Evolutionary conservation across 2,797 vertebrate genomes (phyloP).

Genomic region (Buphagus erythrorhynchus): DNA sequence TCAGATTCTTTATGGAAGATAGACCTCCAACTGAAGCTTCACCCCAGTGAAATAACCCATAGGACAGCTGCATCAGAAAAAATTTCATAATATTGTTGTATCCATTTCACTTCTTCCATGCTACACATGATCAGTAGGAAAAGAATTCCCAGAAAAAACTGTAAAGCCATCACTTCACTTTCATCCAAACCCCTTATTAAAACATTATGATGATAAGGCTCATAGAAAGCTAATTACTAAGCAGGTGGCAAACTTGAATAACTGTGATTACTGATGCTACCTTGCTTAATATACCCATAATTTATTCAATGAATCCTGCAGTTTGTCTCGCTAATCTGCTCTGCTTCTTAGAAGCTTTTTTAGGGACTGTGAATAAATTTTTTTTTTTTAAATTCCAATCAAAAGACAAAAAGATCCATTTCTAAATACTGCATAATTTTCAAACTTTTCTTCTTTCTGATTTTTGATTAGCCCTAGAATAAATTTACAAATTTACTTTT

Average conservation of each 20-base stretch:
- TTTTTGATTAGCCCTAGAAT: neutral
- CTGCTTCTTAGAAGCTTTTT: neutral
- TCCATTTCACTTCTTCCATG: neutral
- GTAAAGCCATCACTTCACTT: neutral
- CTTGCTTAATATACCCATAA: neutral
- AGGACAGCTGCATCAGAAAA: neutral
- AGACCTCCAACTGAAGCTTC: neutral
- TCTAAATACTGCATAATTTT: neutral
- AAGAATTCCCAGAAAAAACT: neutral
- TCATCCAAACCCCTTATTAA: neutral
- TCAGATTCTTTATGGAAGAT: neutral
- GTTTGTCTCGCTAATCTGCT: neutral
- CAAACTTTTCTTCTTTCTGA: neutral
- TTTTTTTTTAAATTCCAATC: neutral
- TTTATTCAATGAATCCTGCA: neutral
- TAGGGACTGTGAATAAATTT: neutral
- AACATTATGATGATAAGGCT: neutral
- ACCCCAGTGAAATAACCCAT: neutral
- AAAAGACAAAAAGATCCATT: neutral
- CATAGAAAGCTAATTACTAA: constrained; percentile 5
- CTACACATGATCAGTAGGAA: accelerated
- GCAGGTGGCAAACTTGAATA: neutral
- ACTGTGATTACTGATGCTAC: neutral
- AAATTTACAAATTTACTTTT: neutral
- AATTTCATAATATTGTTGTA: neutral